Evolutionary conservation across 2,888 invertebrate species (phyloP), one percentile per base, ranked within the genome.

Genomic region (Lasiommata megera): DNA sequence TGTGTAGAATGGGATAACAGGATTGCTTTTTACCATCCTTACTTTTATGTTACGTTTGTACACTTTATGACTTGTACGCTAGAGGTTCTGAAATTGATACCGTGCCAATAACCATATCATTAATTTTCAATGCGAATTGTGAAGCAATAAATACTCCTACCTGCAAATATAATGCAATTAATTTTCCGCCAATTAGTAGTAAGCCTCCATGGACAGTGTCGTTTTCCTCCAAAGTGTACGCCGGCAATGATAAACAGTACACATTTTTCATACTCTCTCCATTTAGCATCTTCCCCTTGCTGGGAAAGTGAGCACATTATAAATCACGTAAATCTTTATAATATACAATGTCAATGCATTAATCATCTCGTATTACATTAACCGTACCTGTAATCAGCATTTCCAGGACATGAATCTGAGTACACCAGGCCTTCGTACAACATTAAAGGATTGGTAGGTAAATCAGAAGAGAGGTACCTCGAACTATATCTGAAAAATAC

Each of bases 141-240:
- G 2, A 23, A 31, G 9, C 31, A 31, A 9, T 37, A 38, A 16
- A 16, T 16, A 17, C 6, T 44, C n/a, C 29, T 37, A 60, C 88
- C 85, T 88, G 81, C 61, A 86, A 74, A 65, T 84, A 86, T 8
- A 88, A 60, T 5, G 80, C 87, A 57, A 84, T 76, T 40, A 88
- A 70, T 69, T 88, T 85, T 7, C 80, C 86, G 17, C 73, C 80
- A 31, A 77, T 72, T 16, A 88, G 63, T 12, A 88, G 76, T 44
- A 88, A 59, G 28, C 80, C 74, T 2, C 88, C 88, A 51, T 88
- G 88, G 3, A 83, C 67, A 0, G 82, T 77, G 50, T 86, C 82
- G 1, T 67, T 66, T 23, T 76, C 70, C 65, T 85, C 83, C 3
- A 74, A 75, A 1, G 59, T 51, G 51, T 84, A 84, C 1, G 77